Base-by-base conservation (phyloP, 2,113 vertebrate species). In the Oreochromis tanganicae region DNA sequence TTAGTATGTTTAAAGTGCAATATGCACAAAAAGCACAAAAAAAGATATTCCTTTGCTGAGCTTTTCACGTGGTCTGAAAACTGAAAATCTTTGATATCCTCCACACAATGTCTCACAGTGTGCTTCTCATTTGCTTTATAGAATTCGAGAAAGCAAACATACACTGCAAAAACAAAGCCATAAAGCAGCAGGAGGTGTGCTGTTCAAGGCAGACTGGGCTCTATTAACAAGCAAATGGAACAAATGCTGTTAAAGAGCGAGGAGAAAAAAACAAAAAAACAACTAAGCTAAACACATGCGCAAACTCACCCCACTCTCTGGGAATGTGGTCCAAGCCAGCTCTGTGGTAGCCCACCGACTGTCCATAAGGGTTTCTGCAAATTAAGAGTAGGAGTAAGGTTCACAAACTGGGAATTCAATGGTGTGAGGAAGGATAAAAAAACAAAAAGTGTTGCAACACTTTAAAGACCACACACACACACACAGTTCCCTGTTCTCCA, bases 351-450 rank as follows among this genome's bases (percentile, higher is more conserved):
- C 98, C 98, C 97, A 98, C 90, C 98, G 98, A 75, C 98, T 99
- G 97, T 99, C 98, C 98, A 99, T 99, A 91, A 99, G 97, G 82
- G 98, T 99, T 96, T 99, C 99, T 99, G 96, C 75, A 98, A 96
- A 92, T 59, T 73, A 92, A 89, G 86, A 96, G 93, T 59, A 86
- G 85, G 86, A 91, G 87, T 84, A 85, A 85, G 88, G 83, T 81
- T 87, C 55, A 92, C n/a, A 71, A 87, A 89, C 56, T 36, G 32
- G 43, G 27, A 89, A 86, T 85, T 80, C 84, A 85, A 85, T 46
- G 46, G 71, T 85, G 52, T 80, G 55, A 75, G 24, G 19, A 82
- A 21, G 66, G 81, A 52, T 81, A 88, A 48, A 48, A 29, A n/a
- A 86, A 55, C 6, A 29, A 27, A 29, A 87, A 89, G 61, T 66